Conservation (phyloP, 2,113 vertebrate species). For the Amblyornis subalaris region DNA sequence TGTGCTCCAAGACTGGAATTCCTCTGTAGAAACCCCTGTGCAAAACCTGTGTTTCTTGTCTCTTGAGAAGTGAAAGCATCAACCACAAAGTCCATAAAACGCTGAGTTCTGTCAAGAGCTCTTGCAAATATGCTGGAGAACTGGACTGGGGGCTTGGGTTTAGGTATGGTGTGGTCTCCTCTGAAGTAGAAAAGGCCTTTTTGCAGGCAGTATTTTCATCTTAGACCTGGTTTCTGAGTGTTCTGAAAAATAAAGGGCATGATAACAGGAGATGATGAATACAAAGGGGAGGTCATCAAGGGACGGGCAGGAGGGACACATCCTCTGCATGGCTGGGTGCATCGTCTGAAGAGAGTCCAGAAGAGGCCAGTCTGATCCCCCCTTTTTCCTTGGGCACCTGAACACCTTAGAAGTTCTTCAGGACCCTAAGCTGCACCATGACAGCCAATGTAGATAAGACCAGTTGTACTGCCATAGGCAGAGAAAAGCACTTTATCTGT, state of each 20-base stretch:
- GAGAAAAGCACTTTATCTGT: neutral
- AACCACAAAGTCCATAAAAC: neutral
- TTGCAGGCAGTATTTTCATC: neutral
- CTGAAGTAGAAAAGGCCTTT: neutral
- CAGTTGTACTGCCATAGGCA: accelerated
- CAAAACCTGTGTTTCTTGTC: slow-evolving; percentile 17
- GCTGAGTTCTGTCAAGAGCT: neutral
- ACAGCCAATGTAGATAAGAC: neutral
- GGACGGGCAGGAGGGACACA: accelerated
- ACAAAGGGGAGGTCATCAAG: neutral
- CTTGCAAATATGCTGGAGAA: neutral
- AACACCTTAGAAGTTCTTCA: neutral
- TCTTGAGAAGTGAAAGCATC: neutral
- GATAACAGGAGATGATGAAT: neutral
- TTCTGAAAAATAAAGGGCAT: neutral
- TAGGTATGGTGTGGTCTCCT: neutral
- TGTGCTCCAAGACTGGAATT: neutral
- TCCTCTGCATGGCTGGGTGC: neutral
- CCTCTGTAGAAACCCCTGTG: neutral
- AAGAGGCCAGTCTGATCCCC: neutral
- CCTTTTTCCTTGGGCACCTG: neutral
- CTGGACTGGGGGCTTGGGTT: neutral
- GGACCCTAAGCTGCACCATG: neutral
- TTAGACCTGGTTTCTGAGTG: neutral
- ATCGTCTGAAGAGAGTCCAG: neutral